Base-by-base conservation (phyloP, 2,888 invertebrate genomes). In the Didymodactylos carnosus region DNA sequence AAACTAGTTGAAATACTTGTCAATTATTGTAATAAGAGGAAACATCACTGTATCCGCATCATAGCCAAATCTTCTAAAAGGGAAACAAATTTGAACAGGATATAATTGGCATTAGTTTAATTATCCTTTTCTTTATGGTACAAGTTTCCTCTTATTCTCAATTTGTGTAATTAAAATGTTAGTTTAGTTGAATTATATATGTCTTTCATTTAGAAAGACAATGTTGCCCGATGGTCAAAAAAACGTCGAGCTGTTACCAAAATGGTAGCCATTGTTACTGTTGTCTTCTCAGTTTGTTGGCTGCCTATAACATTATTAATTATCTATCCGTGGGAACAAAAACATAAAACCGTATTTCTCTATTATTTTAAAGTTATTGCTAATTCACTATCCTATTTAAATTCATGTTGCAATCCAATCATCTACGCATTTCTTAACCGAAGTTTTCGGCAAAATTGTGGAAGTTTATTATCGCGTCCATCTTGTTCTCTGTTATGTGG, bases 381-480 rank as follows among this genome's bases (percentile, higher is more conserved):
- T 2, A 53, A 74, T 27, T 71, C 74, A 27, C 29, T 71, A 16
- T 71, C 74, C 35, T 74, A 74, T 72, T 39, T 74, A n/a, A 74
- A 71, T 23, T 71, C 74, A 14, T 71, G 53, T 5, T 62, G 71
- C 13, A 74, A 74, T 70, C 74, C 74, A 8, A 53, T 71, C 16
- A 29, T 74, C 11, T 74, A 74, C 71, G 74, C 74, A 6, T 74
- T 74, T 69, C 71, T 62, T 51, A 74, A 74, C 43, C 71, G 71
- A 25, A 74, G 71, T 46, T 74, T 74, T 43, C 71, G 74, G 8
- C 29, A 62, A 35, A 62, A 62, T 35, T 35, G 62, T 62, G 62
- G 62, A 62, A 62, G 62, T 62, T 14, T 62, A 7, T 62, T 62
- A n/a, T 6, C 19, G 7, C 10, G n/a, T n/a, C 35, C 19, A 35